phyloP scores from a whole-genome alignment of 2,888 invertebrate genomes.

The Chalcosyrphus nemorum region DNA sequence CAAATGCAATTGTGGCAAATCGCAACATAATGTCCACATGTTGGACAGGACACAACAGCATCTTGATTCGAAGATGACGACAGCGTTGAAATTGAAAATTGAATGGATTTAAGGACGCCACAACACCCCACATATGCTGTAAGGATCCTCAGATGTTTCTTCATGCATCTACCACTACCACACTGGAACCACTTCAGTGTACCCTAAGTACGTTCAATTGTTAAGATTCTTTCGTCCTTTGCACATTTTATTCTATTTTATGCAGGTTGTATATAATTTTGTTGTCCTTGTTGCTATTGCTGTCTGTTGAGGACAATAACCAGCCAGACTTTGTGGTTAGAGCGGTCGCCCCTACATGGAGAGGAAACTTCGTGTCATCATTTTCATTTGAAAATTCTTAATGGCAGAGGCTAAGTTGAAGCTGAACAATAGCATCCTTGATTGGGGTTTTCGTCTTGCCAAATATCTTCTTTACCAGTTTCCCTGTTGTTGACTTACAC shows the following conservation, averaged over 20 bases:
- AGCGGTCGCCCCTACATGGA: not conserved
- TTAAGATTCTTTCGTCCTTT: constrained; percentile 43
- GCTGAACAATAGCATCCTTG: constrained; percentile 66
- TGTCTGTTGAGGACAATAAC: constrained; percentile 12
- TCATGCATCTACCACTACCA: constrained; percentile 16
- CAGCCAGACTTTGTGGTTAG: constrained; percentile 34
- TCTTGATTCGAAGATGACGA: constrained; percentile 62
- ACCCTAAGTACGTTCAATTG: constrained; percentile 58
- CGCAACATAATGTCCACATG: constrained; percentile 52
- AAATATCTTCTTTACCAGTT: constrained; percentile 35
- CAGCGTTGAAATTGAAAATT: constrained; percentile 62
- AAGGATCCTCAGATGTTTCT: constrained; percentile 37
- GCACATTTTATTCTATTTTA: constrained; percentile 50
- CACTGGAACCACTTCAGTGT: constrained; percentile 16
- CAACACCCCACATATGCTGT: constrained; percentile 1
- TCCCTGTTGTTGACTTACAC: constrained; percentile 47
- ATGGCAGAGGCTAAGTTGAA: constrained; percentile 56
- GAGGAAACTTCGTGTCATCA: constrained; percentile 59
- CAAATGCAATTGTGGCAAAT: constrained; percentile 45
- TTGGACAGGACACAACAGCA: constrained; percentile 24
- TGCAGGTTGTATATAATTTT: constrained; percentile 57
- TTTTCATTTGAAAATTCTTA: constrained; percentile 68
- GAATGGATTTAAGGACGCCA: constrained; percentile 48
- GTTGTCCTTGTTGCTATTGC: constrained; percentile 28
- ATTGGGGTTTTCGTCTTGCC: constrained; percentile 63